Evolutionary conservation across 2,113 vertebrate species (phyloP).

Genomic region (Mobula birostris): DNA sequence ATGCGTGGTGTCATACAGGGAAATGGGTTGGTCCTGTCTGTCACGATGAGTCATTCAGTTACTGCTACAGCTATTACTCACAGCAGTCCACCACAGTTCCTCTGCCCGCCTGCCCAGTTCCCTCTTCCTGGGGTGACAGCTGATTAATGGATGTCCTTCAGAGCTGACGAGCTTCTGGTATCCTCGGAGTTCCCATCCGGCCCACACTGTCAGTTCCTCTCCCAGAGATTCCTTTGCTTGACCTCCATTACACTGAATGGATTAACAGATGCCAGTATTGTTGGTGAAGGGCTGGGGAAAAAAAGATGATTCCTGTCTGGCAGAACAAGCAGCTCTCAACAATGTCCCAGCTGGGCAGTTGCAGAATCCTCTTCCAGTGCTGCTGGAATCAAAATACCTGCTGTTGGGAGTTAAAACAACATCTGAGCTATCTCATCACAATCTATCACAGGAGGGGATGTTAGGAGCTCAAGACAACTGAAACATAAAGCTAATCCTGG

Average conservation of each 20-base stretch:
- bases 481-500: background rate
- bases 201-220: background rate
- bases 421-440: background rate
- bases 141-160: slow-evolving; percentile 21
- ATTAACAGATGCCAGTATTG: background rate
- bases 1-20: background rate
- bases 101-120: too few relatives aligned
- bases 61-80: background rate
- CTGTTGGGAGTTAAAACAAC: background rate
- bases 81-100: background rate
- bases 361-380: background rate
- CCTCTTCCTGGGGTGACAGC: background rate
- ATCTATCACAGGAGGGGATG: background rate
- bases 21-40: slow-evolving; percentile 9
- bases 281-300: background rate
- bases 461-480: background rate
- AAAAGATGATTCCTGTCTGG: background rate
- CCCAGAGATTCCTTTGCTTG: background rate
- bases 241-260: background rate
- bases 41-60: slow-evolving; percentile 25
- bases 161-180: background rate
- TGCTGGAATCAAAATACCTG: background rate
- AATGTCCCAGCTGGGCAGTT: background rate
- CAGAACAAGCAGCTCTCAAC: background rate
- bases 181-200: background rate